A percentile compares a stretch with the other conserved stretches of the same genome.
Conservation (phyloP, 2,113 vertebrate species). For the Corythaixoides concolor region DNA sequence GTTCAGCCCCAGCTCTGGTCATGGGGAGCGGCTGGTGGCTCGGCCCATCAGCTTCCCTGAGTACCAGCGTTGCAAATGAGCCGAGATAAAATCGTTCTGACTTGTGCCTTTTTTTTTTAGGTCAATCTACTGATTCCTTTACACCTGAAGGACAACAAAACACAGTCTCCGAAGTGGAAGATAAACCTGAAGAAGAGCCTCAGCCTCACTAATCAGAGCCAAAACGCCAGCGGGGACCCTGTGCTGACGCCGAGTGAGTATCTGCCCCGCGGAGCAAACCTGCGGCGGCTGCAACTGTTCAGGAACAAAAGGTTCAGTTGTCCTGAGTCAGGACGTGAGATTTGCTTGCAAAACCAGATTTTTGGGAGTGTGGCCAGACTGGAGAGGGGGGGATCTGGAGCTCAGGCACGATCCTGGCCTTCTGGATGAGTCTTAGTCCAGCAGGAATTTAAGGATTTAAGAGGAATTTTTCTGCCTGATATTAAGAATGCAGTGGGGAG, state of each 20-base stretch:
- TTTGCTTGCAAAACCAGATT: not conserved
- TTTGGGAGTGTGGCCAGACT: not conserved
- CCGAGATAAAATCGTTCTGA: not conserved
- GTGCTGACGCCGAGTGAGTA: conserved; percentile 14
- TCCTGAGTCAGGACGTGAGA: not conserved
- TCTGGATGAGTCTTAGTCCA: not conserved
- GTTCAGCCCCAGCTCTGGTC: not conserved
- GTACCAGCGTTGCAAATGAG: not conserved
- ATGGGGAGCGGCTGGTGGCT: not conserved
- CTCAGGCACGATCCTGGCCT: not conserved
- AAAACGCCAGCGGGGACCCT: conserved; percentile 22
- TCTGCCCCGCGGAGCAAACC: not conserved
- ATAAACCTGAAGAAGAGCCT: conserved; percentile 45
- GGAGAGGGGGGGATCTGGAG: not conserved
- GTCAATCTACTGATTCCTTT: conserved; percentile 61
- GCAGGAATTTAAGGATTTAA: conserved; percentile 9
- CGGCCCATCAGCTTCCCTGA: not conserved
- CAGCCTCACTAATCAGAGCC: not conserved
- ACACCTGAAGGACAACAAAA: conserved; percentile 45
- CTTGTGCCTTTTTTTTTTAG: not conserved
- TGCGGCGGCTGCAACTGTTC: not conserved
- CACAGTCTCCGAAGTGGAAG: conserved; percentile 6
- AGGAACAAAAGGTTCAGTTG: not conserved
- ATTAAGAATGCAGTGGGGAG: not conserved
- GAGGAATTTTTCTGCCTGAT: not conserved